Evolutionary conservation across 2,888 invertebrate species (phyloP), one percentile per base, ranked within the genome.

Genomic region (Amaurobius ferox): DNA sequence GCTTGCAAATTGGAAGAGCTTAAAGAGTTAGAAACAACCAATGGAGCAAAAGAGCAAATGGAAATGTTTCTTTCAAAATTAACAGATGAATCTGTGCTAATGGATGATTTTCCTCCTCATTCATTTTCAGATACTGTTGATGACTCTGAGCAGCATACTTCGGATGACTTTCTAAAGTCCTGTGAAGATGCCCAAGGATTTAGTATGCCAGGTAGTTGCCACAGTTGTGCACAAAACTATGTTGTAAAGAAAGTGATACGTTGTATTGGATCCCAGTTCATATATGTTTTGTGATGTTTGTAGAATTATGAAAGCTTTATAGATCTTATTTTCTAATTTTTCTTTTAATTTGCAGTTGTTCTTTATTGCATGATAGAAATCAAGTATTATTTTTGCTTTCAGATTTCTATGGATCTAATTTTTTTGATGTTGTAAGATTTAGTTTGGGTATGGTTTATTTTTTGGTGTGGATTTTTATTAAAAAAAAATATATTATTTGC

Each of bases 141-240:
- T 48, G 83, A 77, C 23, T 73, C 73, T 61, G 79, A 86, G 68
- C 79, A 32, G 26, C 73, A 35, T 23, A 39, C 71, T 29, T 72
- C 85, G 62, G 78, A 73, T 71, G 85, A 79, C 68, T 86, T 79
- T 29, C 40, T 35, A 78, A 48, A 73, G 85, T 68, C 85, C 73
- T 67, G 30, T 72, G 78, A 86, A 86, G 86, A 74, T 66, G 74
- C 76, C 74, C 78, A 76, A 30, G 86, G 86, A 86, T 74, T 86
- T 74, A 79, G 76, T 86, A 40, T 71, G 86, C 73, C 79, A 86
- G 86, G 86, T 86, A 86, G 86, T 79, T 86, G 74, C 74, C 19
- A 76, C 68, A 79, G 79, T 86, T 85, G 83, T 85, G 83, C 71
- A 85, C 83, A 71, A 85, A 71, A 64, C 35, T 72, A 72, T 77